Evolutionary conservation across 1,140 invertebrate genomes (phyloP).

Genomic region (Megalopta genalis): DNA sequence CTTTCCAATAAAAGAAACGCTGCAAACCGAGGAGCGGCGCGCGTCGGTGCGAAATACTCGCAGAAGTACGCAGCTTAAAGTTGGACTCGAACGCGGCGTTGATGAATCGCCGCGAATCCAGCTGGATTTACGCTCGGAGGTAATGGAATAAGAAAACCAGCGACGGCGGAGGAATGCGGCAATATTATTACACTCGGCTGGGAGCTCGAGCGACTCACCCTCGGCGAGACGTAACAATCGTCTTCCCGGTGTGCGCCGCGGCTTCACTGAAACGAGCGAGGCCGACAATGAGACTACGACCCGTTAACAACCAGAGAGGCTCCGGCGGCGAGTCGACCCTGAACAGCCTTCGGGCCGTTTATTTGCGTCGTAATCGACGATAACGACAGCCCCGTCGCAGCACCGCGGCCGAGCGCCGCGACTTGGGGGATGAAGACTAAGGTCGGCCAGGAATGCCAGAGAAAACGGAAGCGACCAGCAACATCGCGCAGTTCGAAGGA

Average conservation of each 20-base stretch:
- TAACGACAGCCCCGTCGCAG: not conserved
- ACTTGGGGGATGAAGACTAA: slow-evolving; percentile 9
- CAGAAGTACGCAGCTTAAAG: too few relatives aligned
- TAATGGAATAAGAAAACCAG: too few relatives aligned
- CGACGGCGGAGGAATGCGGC: too few relatives aligned
- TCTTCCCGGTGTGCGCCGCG: not conserved
- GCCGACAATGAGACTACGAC: not conserved
- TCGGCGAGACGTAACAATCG: not conserved
- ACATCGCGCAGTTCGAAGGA: slow-evolving; percentile 23
- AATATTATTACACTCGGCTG: too few relatives aligned
- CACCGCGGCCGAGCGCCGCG: too few relatives aligned
- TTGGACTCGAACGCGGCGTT: too few relatives aligned
- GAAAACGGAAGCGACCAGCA: slow-evolving; percentile 17
- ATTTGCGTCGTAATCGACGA: slow-evolving; percentile 2
- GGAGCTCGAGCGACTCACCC: not conserved
- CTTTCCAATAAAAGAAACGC: too few relatives aligned
- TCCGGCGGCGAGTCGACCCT: not conserved
- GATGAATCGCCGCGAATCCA: not conserved
- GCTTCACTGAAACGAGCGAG: not conserved
- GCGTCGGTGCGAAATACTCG: too few relatives aligned
- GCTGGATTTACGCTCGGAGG: too few relatives aligned
- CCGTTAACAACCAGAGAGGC: not conserved
- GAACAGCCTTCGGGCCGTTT: not conserved
- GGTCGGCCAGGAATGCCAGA: not conserved
- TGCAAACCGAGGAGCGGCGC: too few relatives aligned